These are phyloP conservation scores for Beroe forskalii DNA, from an alignment of 37 sponge, comb jelly and placozoan species.

Conservation along the genomic window DNA sequence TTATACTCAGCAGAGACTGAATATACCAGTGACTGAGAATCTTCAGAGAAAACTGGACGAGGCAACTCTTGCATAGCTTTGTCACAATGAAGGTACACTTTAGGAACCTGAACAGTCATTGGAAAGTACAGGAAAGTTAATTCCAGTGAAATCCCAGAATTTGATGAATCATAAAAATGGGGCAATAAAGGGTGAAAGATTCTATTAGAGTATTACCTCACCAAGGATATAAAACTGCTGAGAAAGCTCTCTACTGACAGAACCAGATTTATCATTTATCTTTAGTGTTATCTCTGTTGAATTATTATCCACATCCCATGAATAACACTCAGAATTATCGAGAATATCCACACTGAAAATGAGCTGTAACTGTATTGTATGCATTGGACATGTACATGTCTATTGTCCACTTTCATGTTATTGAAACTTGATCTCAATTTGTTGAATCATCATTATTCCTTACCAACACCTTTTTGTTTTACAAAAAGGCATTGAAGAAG, in stretches of 20 bases:
- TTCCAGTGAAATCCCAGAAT: too few species aligned
- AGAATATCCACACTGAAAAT: background rate
- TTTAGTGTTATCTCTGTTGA: background rate
- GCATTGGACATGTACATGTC: too few species aligned
- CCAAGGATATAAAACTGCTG: conserved; percentile 26
- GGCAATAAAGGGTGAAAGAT: too few species aligned
- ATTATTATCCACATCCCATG: background rate
- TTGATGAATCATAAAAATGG: too few species aligned
- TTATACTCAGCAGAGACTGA: background rate
- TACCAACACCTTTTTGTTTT: too few species aligned
- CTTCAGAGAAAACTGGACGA: background rate
- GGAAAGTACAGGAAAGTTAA: too few species aligned
- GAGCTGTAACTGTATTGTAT: background rate
- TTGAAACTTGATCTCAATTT: too few species aligned
- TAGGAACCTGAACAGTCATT: conserved; percentile 11
- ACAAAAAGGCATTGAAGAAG: too few species aligned
- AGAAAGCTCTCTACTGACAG: background rate
- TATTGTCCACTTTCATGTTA: too few species aligned
- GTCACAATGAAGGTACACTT: conserved; percentile 46
- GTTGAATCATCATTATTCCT: too few species aligned
- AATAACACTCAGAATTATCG: background rate
- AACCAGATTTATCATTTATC: background rate
- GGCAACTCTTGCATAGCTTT: background rate
- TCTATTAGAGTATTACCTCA: background rate
- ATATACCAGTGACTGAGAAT: background rate